Base-by-base conservation (phyloP, 2,113 vertebrate species). In the Uropsilus gracilis region DNA sequence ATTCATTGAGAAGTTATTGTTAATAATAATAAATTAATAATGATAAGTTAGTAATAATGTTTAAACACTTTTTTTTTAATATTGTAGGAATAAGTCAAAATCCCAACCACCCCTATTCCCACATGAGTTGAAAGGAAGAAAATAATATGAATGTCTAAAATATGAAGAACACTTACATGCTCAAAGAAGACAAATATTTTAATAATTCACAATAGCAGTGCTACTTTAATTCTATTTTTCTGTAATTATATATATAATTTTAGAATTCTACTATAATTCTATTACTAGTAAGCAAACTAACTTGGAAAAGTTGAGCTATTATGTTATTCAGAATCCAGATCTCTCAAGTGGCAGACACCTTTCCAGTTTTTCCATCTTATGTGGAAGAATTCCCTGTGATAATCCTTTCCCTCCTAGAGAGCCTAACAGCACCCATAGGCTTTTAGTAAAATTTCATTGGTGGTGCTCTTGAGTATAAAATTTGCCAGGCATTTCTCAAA, bases 11-110 rank as follows among this genome's bases (percentile, higher is more conserved):
- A 93, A 81, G 81, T n/a, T n/a, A n/a, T n/a, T n/a, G n/a, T n/a
- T n/a, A n/a, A n/a, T n/a, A n/a, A n/a, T n/a, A n/a, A n/a, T n/a
- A n/a, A n/a, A n/a, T n/a, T n/a, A n/a, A n/a, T n/a, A n/a, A n/a
- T n/a, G n/a, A n/a, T n/a, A n/a, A n/a, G n/a, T 83, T 86, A 95
- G 76, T 89, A 72, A 86, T 91, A 77, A 92, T 89, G 63, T 90
- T n/a, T 95, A 80, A 97, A 44, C 80, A 73, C 69, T 85, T 90
- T 6, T 42, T 8, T 71, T 11, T 48, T 89, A 57, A 2, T 83
- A 39, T 94, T 83, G 53, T 85, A 66, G 57, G 63, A 80, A 46
- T 90, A 68, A 86, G 63, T 82, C 44, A 95, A n/a, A 94, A 87
- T 89, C 37, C 10, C 22, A 78, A 69, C 12, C 42, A 72, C 93